Base-by-base conservation (phyloP, 2,797 vertebrate species). In the Chrysocyon brachyurus region DNA sequence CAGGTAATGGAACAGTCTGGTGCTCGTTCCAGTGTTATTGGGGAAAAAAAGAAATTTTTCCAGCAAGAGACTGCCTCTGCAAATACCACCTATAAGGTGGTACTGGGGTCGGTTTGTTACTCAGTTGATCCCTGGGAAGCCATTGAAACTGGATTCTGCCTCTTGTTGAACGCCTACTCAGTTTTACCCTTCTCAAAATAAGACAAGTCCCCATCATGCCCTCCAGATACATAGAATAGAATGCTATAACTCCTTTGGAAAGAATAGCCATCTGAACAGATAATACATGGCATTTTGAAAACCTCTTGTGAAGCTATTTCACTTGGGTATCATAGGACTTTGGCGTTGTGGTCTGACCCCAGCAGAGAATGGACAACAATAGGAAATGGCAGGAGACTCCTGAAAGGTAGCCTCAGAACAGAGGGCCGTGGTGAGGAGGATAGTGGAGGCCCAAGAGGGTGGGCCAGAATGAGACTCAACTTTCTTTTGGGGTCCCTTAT, bases 31-130 rank as follows among this genome's bases (percentile, higher is more conserved):
- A 66, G 28, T 70, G 87, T n/a, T 84, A 14, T 4, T 33, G 90
- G 68, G 33, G 28, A n/a, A 87, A 77, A 83, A 57, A 94, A 64
- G 59, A 90, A 77, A 66, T 40, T 73, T 93, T 96, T 86, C 68
- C 31, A 63, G 64, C 10, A 22, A 81, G 73, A 91, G 22, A 33
- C 21, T 28, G 6, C 36, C 77, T 87, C n/a, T 68, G n/a, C 26
- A 66, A 64, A 17, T 90, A 46, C 40, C 36, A 46, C 31, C 70
- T 56, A 2, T 84, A 54, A 79, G 11, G 26, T 7, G 57, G 28
- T 56, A 10, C 12, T 12, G 15, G 56, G 87, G 36, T 36, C 24
- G 75, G 40, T 86, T 88, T 33, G 21, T 57, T 68, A 22, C 36
- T 87, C 52, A 26, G 14, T n/a, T 49, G 93, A 54, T 40, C n/a